phyloP scores from a whole-genome alignment of 2,113 vertebrate species.

The Mus musculus region GRCm39 chr4:126589001-126589500 shows the following conservation, averaged over 20 bases:
- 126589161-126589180: neutral
- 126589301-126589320: constrained; percentile 3
- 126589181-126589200: neutral
- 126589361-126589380: neutral
- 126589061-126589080: neutral
- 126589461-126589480: neutral
- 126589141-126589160: constrained; percentile 12
- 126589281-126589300: neutral
- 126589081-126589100: neutral
- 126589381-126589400: neutral
- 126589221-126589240: neutral
- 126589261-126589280: neutral
- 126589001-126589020: neutral
- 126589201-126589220: neutral
- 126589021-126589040: constrained; percentile 12
- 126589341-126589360: constrained; percentile 42
- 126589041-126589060: neutral
- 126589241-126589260: constrained; percentile 25
- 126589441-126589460: neutral
- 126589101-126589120: neutral
- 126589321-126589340: neutral
- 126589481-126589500: neutral
- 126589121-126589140: neutral
- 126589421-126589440: neutral
- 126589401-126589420: neutral